phyloP scores from a whole-genome alignment of 2,113 vertebrate genomes.

The Podarcis cretensis region DNA sequence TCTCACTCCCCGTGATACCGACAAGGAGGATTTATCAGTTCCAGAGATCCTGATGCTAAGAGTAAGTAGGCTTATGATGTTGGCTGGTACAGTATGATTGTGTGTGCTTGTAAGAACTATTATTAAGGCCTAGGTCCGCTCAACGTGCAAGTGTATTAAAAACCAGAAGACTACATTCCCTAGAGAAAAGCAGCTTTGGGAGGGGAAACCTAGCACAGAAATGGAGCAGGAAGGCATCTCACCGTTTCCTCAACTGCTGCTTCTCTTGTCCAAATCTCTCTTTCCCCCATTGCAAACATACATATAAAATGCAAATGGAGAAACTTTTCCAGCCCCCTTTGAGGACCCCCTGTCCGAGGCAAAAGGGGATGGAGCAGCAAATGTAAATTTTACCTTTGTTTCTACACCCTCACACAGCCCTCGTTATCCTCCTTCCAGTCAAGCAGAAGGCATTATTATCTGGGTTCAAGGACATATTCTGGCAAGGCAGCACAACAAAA shows the following conservation, averaged over 20 bases:
- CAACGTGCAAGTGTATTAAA: not conserved
- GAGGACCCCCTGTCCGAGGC: too few relatives aligned
- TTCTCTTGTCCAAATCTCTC: not conserved
- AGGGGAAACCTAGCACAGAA: not conserved
- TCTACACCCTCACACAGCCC: too few relatives aligned
- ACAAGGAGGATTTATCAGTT: slow-evolving; percentile 69
- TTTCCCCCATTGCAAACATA: not conserved
- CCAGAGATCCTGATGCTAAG: slow-evolving; percentile 75
- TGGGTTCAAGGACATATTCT: too few relatives aligned
- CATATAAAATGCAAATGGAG: not conserved
- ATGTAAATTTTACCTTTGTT: too few relatives aligned
- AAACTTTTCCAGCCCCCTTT: too few relatives aligned
- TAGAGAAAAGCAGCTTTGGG: not conserved
- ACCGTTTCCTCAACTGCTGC: too few relatives aligned
- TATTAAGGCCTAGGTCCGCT: not conserved
- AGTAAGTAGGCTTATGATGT: slow-evolving; percentile 72
- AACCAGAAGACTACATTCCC: not conserved
- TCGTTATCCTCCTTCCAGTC: too few relatives aligned
- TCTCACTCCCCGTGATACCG: slow-evolving; percentile 71
- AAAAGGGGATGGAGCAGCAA: too few relatives aligned
- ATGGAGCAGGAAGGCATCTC: not conserved
- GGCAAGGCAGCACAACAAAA: too few relatives aligned
- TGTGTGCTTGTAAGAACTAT: slow-evolving; percentile 33
- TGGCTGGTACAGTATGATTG: slow-evolving; percentile 3
- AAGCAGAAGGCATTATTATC: too few relatives aligned